phyloP scores from a whole-genome alignment of 2,113 vertebrate genomes.

The Petrocephalus microphthalmus region DNA sequence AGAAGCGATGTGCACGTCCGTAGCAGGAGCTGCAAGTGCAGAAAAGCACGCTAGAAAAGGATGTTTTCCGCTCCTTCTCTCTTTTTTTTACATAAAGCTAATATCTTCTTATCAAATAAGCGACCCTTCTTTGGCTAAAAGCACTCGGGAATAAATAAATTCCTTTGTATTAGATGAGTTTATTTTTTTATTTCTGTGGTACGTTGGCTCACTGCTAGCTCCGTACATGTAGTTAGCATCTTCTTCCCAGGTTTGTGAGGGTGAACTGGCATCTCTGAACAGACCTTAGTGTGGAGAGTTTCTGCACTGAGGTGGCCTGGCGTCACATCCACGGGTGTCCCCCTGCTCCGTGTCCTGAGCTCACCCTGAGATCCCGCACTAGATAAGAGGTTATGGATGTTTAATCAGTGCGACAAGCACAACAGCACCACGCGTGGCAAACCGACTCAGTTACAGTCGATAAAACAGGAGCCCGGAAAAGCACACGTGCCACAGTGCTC shows the following conservation, averaged over 20 bases:
- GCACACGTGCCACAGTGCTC: background rate
- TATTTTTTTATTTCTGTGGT: background rate
- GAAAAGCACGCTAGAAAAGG: background rate
- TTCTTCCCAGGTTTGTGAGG: background rate
- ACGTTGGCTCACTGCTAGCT: background rate
- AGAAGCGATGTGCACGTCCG: background rate
- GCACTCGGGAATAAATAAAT: background rate
- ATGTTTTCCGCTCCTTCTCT: background rate
- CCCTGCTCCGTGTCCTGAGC: background rate
- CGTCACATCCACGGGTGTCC: background rate
- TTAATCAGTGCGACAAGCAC: background rate
- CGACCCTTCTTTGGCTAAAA: background rate
- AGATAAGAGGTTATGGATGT: background rate
- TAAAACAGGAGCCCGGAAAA: background rate
- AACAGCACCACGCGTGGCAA: background rate
- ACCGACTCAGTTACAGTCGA: background rate
- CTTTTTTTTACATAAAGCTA: background rate
- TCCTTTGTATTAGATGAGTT: background rate
- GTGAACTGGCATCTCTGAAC: background rate
- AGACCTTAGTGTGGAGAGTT: background rate
- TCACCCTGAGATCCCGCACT: background rate
- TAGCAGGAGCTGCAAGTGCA: background rate
- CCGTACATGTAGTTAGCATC: background rate
- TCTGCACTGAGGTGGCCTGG: background rate
- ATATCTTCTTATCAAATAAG: background rate